Evolutionary conservation across 1,140 invertebrate species (phyloP), one percentile per base, ranked within the genome.

Genomic region (Halesus radiatus): DNA sequence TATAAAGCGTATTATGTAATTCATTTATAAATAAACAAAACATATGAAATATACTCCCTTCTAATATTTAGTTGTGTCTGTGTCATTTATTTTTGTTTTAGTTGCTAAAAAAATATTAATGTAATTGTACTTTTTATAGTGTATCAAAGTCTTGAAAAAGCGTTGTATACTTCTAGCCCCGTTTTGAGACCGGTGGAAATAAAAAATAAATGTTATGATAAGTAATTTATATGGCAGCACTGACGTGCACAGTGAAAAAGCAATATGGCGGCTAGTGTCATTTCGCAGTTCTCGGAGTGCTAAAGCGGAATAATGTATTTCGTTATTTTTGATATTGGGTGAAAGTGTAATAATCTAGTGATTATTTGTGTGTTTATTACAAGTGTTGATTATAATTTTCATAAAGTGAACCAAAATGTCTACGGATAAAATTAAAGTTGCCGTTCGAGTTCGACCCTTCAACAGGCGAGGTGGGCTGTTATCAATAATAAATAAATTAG

Each of bases 381-480:
- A 68, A 73, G 78, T 79, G 78, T 78, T 50, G 37, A 70, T 58
- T 73, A 23, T 79, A 79, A 50, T 52, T 79, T 60, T 37, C 32
- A 32, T 70, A 32, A 50, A 74, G 78, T 79, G 78, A 73, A 78
- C 53, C 26, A 79, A 79, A 79, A 95, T 95, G 94, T 92, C 94
- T 86, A 94, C 93, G 90, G 94, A 95, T 93, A 98, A 98, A 93
- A 97, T 99, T 86, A 97, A 97, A 93, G 97, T 99, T 84, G 97
- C 97, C 85, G 96, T 99, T 84, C 93, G 97, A 88, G 96, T 99
- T 86, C 94, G 97, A 88, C 97, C 97, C 86, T 96, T 98, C 90
- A 98, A 97, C 92, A 93, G 96, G 85, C 92, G 97, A 94, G 97
- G 97, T 98, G 92, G 92, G 93, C 90, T 89, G 68, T 70, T 64